Conservation (phyloP, 2,888 invertebrate species). For the Dynastes maya region DNA sequence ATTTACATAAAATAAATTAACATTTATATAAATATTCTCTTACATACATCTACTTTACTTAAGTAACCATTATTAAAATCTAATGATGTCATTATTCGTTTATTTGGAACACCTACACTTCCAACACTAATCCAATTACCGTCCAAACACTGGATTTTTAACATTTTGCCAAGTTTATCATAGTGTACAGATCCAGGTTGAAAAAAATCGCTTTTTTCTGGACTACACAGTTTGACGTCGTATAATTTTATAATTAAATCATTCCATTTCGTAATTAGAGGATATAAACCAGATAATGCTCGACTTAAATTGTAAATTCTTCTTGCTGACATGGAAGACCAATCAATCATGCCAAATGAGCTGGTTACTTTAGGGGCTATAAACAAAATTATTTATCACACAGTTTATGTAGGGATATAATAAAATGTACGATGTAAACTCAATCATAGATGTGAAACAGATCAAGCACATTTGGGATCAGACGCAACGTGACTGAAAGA, state of each 20-base stretch:
- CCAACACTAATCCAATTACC: conserved; percentile 78
- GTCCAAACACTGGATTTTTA: conserved; percentile 80
- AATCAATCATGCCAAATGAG: conserved; percentile 76
- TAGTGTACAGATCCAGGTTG: conserved; percentile 77
- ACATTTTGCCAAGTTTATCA: conserved; percentile 73
- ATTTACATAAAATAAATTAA: not conserved
- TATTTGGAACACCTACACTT: conserved; percentile 78
- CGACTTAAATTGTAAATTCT: conserved; percentile 82
- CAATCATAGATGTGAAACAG: no score
- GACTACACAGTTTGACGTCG: conserved; percentile 65
- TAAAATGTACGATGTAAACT: no score
- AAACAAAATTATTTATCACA: not conserved
- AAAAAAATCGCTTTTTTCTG: conserved; percentile 32
- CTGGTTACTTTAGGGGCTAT: conserved; percentile 83
- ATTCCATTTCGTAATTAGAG: conserved; percentile 77
- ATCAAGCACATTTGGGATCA: no score
- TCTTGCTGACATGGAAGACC: conserved; percentile 77
- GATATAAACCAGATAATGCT: conserved; percentile 78
- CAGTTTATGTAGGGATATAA: no score
- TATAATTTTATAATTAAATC: conserved; percentile 77
- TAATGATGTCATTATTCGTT: conserved; percentile 81
- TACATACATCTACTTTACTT: conserved; percentile 71
- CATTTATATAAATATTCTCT: conserved; percentile 67
- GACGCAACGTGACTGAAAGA: no score
- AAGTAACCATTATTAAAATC: conserved; percentile 93